phyloP scores from a whole-genome alignment of 2,888 invertebrate genomes.

The Nomada lathburiana region DNA sequence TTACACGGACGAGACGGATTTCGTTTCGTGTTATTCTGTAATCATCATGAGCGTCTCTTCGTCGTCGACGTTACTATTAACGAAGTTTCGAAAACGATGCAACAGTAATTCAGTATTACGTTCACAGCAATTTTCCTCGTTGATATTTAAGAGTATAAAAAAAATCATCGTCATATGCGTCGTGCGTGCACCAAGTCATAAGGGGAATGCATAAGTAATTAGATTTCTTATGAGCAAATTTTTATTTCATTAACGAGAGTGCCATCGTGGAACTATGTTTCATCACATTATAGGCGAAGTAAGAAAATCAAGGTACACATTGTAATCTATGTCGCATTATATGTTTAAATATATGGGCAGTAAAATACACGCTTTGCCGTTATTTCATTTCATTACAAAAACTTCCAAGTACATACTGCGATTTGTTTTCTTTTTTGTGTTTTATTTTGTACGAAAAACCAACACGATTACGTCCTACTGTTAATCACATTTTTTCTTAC shows the following conservation, averaged over 20 bases:
- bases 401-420: too few relatives aligned
- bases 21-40: slow-evolving; percentile 18
- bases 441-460: too few relatives aligned
- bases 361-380: too few relatives aligned
- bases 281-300: not conserved
- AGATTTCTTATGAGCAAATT: not conserved
- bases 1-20: not conserved
- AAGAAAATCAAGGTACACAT: too few relatives aligned
- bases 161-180: not conserved
- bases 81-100: slow-evolving; percentile 2
- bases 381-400: too few relatives aligned
- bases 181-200: too few relatives aligned
- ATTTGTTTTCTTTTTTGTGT: too few relatives aligned
- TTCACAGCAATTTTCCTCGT: slow-evolving; percentile 6
- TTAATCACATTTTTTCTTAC: too few relatives aligned
- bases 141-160: not conserved
- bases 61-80: too few relatives aligned
- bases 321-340: too few relatives aligned
- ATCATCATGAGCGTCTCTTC: slow-evolving; percentile 4
- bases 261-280: not conserved
- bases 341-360: too few relatives aligned
- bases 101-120: not conserved
- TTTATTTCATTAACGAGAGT: not conserved
- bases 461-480: too few relatives aligned
- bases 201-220: not conserved